Evolutionary conservation across 1,140 invertebrate genomes (phyloP), one percentile per base, ranked within the genome.

Genomic region (Drosophila orena): DNA sequence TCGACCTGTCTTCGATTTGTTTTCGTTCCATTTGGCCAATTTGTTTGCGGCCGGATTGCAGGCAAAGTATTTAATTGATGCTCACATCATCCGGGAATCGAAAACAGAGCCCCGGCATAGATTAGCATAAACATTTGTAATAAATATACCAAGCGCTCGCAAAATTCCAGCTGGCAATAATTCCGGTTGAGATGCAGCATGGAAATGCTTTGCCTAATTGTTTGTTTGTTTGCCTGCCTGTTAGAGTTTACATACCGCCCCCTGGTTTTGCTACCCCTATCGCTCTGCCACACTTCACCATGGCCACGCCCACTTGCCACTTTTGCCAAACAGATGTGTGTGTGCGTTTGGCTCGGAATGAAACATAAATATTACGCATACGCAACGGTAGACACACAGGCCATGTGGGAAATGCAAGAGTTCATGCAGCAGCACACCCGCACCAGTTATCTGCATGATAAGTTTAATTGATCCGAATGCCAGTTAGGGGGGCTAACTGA

Each of bases 321-420:
- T 38, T 11, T 2, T 34, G 7, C n/a, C 2, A 50, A 50, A 5
- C 27, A 50, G 46, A 27, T 72, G 68, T 70, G 52, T 72, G 68
- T 70, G 52, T 58, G 60, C 43, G 47, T 60, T 40, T 40, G 37
- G 24, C 50, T 59, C 46, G 60, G 62, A 81, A 88, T 88, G 65
- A 89, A 89, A 89, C 84, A 89, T 84, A 89, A 89, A 89, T 89
- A 89, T 84, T 83, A 84, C 84, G 79, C 76, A 89, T 89, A 72
- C 73, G 76, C 58, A 72, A 55, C 57, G 37, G 58, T 22, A 49
- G 47, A 64, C 61, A 62, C 61, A 62, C 44, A 84, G 61, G 42
- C 42, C 84, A 69, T 77, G 42, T 69, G 83, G 83, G 84, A 88
- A 88, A 70, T 88, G 79, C 71, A 88, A 79, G 76, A 88, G 61